Conservation (phyloP, 2,888 invertebrate species). For the Agrotis exclamationis region DNA sequence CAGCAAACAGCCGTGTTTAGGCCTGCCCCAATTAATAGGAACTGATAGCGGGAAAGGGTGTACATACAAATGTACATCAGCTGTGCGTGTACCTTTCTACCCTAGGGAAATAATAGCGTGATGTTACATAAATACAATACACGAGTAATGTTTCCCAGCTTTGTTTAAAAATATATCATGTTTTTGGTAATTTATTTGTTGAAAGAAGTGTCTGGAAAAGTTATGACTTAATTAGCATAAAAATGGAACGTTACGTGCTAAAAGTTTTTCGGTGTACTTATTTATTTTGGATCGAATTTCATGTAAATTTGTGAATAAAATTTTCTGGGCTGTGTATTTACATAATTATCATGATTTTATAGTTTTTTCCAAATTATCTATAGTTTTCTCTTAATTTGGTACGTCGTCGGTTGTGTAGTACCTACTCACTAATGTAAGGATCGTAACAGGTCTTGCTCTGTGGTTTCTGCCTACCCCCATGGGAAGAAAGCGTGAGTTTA, state of each 20-base stretch:
- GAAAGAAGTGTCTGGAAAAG: slow-evolving; percentile 30
- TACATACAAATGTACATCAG: slow-evolving; percentile 28
- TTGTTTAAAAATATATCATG: slow-evolving; percentile 21
- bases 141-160: slow-evolving; percentile 27
- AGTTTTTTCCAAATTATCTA: background rate
- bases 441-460: too few species aligned
- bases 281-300: slow-evolving; percentile 33
- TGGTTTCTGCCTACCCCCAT: too few species aligned
- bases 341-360: slow-evolving; percentile 4
- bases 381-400: background rate
- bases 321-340: slow-evolving; percentile 12
- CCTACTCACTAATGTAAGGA: too few species aligned
- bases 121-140: slow-evolving; percentile 37
- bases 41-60: slow-evolving; percentile 29
- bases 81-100: slow-evolving; percentile 33
- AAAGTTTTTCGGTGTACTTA: slow-evolving; percentile 8
- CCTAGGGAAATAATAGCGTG: slow-evolving; percentile 33
- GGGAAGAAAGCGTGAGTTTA: too few species aligned
- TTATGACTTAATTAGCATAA: slow-evolving; percentile 50
- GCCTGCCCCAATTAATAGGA: slow-evolving; percentile 36
- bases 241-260: slow-evolving; percentile 23
- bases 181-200: slow-evolving; percentile 20
- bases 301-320: slow-evolving; percentile 32
- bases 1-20: slow-evolving; percentile 1
- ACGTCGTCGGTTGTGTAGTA: too few species aligned